Evolutionary conservation across 2,888 invertebrate genomes (phyloP), one percentile per base, ranked within the genome.

Genomic region (Axea sp.): DNA sequence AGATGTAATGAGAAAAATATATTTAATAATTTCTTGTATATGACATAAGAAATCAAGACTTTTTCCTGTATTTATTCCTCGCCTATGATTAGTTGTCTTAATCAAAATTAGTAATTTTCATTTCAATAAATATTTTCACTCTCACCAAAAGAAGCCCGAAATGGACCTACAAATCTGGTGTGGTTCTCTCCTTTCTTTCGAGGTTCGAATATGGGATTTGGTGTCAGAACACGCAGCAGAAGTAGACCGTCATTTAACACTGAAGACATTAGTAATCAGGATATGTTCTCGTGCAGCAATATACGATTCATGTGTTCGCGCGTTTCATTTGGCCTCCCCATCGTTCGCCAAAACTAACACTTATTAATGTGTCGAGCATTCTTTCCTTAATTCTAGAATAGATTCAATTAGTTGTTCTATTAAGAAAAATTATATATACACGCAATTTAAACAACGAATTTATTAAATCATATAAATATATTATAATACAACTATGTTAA

Each of bases 251-350:
- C 64, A 57, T 59, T 65, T 47, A 51, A 51, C 55, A 17, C 49
- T 47, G 59, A 39, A 30, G 59, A 62, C 71, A 75, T 75, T 75
- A 75, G 75, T 75, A 75, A 75, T 67, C 75, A 75, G 75, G 72
- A 75, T 75, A 67, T 75, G 75, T 62, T 71, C 51, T 45, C 49
- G 57, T 43, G 31, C 45, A 39, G 57, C 71, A 19, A 24, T 53
- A 47, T n/a, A 19, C 49, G 43, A 59, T 60, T 31, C 24, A 22
- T 28, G 41, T 35, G 39, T 62, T 45, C 59, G 12, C 37, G 45
- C 53, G 45, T 65, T 72, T 72, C 59, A 65, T 72, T 67, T 65
- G 45, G 24, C 39, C 35, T n/a, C n/a, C n/a, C n/a, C 49, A 33
- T 22, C 65, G 30, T 22, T 43, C 24, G 53, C 49, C 72, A 72